These are phyloP conservation scores for Nyctibius bracteatus DNA, from an alignment of 2,113 vertebrate genomes.

Conservation along the genomic window DNA sequence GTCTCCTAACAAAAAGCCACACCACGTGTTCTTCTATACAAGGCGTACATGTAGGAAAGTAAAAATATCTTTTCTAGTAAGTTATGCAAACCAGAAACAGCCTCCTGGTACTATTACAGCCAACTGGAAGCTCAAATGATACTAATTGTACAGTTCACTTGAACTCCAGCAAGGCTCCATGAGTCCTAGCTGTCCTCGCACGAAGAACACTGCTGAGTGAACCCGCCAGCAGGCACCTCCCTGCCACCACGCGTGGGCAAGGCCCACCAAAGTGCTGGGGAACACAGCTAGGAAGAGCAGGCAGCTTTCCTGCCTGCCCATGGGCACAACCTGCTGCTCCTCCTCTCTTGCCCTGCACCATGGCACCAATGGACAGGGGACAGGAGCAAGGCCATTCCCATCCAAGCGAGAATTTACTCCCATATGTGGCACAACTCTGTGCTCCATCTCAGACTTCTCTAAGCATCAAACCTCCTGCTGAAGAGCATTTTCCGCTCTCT, in stretches of 20 bases:
- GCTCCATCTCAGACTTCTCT: not conserved
- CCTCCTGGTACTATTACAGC: not conserved
- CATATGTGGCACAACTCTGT: not conserved
- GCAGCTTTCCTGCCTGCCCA: not conserved
- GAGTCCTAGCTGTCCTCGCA: not conserved
- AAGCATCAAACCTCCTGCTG: not conserved
- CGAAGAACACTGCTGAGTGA: not conserved
- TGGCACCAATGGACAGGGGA: rapidly evolving
- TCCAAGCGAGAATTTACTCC: rapidly evolving
- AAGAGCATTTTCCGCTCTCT: not conserved
- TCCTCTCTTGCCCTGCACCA: not conserved
- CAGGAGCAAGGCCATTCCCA: not conserved
- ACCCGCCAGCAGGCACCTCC: rapidly evolving
- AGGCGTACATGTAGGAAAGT: not conserved
- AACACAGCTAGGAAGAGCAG: not conserved
- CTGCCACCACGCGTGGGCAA: rapidly evolving
- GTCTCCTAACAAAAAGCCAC: not conserved
- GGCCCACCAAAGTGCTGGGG: not conserved
- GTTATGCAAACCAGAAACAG: not conserved
- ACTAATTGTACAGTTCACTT: not conserved
- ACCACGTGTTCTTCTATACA: not conserved
- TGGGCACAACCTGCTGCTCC: not conserved
- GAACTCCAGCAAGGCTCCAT: not conserved
- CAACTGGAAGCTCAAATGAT: not conserved
- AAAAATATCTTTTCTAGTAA: conserved; percentile 1